A percentile compares a stretch with the other conserved stretches of the same genome.
These are phyloP conservation scores for Papilio glaucus DNA, from an alignment of 1,140 invertebrate species.

Conservation along the genomic window DNA sequence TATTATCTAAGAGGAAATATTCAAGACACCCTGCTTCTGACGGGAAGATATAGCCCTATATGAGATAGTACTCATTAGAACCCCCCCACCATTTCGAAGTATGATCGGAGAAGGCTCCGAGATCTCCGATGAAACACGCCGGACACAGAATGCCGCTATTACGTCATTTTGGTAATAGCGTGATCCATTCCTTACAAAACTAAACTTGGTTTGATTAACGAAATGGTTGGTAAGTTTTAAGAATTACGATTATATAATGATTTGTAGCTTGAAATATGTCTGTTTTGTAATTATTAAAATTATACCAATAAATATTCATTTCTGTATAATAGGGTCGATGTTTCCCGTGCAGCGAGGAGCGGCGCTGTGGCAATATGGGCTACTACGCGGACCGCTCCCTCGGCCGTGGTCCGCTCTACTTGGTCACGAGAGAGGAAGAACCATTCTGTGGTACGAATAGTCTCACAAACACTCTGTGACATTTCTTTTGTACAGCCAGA, in stretches of 20 bases:
- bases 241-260: no score
- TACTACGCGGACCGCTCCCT: conserved; percentile 94
- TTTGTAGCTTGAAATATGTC: neutral
- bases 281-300: neutral
- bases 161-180: no score
- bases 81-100: no score
- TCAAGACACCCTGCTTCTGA: no score
- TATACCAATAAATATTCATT: conserved; percentile 27
- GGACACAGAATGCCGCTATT: no score
- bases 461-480: neutral
- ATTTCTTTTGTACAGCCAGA: neutral
- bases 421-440: conserved; percentile 95
- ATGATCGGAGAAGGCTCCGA: no score
- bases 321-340: conserved; percentile 79
- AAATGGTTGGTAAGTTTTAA: no score
- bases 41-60: no score
- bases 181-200: no score
- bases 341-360: conserved; percentile 84
- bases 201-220: no score
- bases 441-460: conserved; percentile 91
- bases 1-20: no score
- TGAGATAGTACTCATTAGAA: no score
- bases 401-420: conserved; percentile 91
- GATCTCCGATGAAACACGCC: neutral
- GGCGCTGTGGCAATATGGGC: conserved; percentile 95